Evolutionary conservation across 2,797 vertebrate genomes (phyloP).

Genomic region (Notolabrus celidotus): DNA sequence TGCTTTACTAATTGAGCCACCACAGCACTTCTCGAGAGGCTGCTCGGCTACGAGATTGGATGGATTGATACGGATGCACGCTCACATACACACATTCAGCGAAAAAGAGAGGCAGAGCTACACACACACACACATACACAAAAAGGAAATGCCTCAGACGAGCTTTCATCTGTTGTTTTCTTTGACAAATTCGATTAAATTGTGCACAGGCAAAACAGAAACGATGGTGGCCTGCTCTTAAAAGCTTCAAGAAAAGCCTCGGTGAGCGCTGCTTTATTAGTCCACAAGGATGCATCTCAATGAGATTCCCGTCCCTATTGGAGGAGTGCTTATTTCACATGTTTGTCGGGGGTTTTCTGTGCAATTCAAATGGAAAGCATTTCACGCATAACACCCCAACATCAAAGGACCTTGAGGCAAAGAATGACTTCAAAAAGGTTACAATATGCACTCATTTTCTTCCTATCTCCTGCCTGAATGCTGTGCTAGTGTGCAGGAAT

Average conservation of each 20-base stretch:
- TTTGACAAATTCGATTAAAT: constrained; percentile 77
- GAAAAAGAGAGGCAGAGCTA: constrained; percentile 14
- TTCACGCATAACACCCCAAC: constrained; percentile 9
- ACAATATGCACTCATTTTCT: constrained; percentile 12
- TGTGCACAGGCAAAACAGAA: constrained; percentile 63
- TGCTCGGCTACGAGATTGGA: constrained; percentile 62
- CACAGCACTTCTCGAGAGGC: constrained; percentile 68
- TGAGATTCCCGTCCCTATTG: constrained; percentile 23
- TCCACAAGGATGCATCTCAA: constrained; percentile 51
- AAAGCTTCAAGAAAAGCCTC: constrained; percentile 65
- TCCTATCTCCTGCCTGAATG: constrained; percentile 22
- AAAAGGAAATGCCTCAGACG: constrained; percentile 69
- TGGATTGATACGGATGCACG: constrained; percentile 67
- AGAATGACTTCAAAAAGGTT: constrained; percentile 52
- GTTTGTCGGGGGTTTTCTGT: constrained; percentile 38
- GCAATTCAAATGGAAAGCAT: constrained; percentile 8
- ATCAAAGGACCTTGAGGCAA: constrained; percentile 47
- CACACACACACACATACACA: constrained; percentile 16
- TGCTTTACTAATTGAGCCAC: constrained; percentile 78
- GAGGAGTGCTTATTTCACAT: constrained; percentile 38
- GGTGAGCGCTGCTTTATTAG: constrained; percentile 49
- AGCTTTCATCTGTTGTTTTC: constrained; percentile 81
- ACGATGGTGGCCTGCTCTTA: constrained; percentile 54
- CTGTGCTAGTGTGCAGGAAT: constrained; percentile 40
- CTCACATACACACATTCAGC: constrained; percentile 25